phyloP scores from a whole-genome alignment of 2,888 invertebrate species.

The Steinernema carpocapsae region DNA sequence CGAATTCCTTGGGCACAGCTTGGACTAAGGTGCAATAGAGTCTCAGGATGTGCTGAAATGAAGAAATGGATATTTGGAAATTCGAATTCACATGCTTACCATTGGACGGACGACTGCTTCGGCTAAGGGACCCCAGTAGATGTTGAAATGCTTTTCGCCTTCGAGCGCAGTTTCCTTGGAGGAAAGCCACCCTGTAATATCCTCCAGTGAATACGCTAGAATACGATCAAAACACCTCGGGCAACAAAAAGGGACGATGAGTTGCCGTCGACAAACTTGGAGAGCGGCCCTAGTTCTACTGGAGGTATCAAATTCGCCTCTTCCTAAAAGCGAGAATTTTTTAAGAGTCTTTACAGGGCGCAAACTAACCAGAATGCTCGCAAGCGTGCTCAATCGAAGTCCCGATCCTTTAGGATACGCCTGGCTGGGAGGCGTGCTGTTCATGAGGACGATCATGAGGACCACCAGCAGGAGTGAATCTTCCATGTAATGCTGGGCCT shows the following conservation, averaged over 20 bases:
- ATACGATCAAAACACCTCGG: background rate
- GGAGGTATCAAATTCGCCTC: background rate
- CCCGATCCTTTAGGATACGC: conserved; percentile 6
- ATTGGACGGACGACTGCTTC: background rate
- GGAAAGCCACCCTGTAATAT: conserved; percentile 7
- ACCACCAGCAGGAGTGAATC: conserved; percentile 1
- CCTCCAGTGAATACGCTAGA: background rate
- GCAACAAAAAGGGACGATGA: background rate
- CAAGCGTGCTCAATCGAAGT: background rate
- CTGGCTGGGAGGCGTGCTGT: conserved; percentile 2
- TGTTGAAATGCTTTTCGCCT: background rate
- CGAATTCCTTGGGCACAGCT: background rate
- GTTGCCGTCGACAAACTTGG: conserved; percentile 1
- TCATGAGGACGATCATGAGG: conserved; percentile 17
- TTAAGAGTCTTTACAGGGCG: too few relatives aligned
- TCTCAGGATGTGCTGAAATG: conserved; percentile 7
- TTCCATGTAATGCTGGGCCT: background rate
- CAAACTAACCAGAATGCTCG: background rate
- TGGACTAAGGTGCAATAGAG: conserved; percentile 12
- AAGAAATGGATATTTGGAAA: background rate
- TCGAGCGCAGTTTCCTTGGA: background rate
- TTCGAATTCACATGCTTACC: background rate
- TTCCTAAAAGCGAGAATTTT: background rate
- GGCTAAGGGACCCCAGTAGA: conserved; percentile 12
- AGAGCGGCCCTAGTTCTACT: background rate